phyloP scores from a whole-genome alignment of 2,113 vertebrate species.

The Ageneiosus marmoratus region DNA sequence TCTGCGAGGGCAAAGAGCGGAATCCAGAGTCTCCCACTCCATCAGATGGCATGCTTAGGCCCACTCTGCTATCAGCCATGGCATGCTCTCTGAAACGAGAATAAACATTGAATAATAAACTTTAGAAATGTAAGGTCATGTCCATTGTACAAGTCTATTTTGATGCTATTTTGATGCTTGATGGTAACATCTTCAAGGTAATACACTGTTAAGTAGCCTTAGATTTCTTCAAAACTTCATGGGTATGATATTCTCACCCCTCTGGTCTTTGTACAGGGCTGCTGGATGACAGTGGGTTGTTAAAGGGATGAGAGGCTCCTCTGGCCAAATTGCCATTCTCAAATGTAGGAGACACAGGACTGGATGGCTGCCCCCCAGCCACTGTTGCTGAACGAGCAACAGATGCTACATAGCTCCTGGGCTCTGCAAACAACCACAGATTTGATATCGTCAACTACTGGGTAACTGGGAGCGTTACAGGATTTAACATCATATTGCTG shows the following conservation, averaged over 20 bases:
- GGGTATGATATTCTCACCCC: slow-evolving; percentile 72
- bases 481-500: not conserved
- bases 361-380: slow-evolving; percentile 62
- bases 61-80: slow-evolving; percentile 73
- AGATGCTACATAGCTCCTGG: slow-evolving; percentile 92
- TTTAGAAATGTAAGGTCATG: not conserved
- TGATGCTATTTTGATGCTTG: not conserved
- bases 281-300: slow-evolving; percentile 85
- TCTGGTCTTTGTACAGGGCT: slow-evolving; percentile 86
- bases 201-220: not conserved
- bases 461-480: not conserved
- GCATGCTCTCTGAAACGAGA: slow-evolving; percentile 70
- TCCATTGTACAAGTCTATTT: not conserved
- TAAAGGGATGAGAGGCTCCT: slow-evolving; percentile 66
- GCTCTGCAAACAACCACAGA: slow-evolving; percentile 73
- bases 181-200: not conserved
- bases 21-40: slow-evolving; percentile 76
- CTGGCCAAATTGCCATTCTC: slow-evolving; percentile 61
- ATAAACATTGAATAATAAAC: not conserved
- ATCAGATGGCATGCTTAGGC: slow-evolving; percentile 74
- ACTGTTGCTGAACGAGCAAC: slow-evolving; percentile 83
- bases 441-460: not conserved
- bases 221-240: not conserved
- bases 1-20: slow-evolving; percentile 74
- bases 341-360: slow-evolving; percentile 63